These are phyloP conservation scores for Gibbula magus DNA, from an alignment of 2,888 invertebrate species.

Conservation along the genomic window DNA sequence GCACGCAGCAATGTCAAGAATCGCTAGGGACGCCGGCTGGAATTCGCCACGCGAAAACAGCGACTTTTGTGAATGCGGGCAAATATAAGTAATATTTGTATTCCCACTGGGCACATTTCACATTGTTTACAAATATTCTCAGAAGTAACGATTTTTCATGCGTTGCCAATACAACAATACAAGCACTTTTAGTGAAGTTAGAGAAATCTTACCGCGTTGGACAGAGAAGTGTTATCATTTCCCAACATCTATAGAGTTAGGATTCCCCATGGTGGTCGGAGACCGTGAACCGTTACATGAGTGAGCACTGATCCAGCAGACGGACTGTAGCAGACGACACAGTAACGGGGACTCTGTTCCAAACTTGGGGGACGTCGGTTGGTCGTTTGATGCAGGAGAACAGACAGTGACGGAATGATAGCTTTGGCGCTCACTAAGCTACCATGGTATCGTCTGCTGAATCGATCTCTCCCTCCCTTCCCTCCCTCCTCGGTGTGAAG, in stretches of 20 bases:
- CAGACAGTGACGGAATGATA: slow-evolving; percentile 2
- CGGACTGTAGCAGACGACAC: slow-evolving; percentile 19
- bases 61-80: too few species aligned
- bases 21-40: too few species aligned
- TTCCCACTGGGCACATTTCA: too few species aligned
- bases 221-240: slow-evolving; percentile 4
- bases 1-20: too few species aligned
- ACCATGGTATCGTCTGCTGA: slow-evolving; percentile 5
- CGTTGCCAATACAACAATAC: not conserved
- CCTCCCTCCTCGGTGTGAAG: not conserved
- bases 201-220: slow-evolving; percentile 8
- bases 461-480: slow-evolving; percentile 10
- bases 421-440: not conserved
- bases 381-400: too few species aligned
- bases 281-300: not conserved
- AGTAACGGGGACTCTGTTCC: not conserved
- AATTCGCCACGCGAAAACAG: too few species aligned
- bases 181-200: not conserved
- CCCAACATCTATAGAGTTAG: not conserved
- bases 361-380: slow-evolving; percentile 9
- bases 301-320: not conserved
- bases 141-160: too few species aligned
- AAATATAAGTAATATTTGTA: too few species aligned
- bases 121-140: too few species aligned
- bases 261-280: slow-evolving; percentile 2